Base-by-base conservation (phyloP, 2,888 invertebrate species). In the Girardia tigrina region DNA sequence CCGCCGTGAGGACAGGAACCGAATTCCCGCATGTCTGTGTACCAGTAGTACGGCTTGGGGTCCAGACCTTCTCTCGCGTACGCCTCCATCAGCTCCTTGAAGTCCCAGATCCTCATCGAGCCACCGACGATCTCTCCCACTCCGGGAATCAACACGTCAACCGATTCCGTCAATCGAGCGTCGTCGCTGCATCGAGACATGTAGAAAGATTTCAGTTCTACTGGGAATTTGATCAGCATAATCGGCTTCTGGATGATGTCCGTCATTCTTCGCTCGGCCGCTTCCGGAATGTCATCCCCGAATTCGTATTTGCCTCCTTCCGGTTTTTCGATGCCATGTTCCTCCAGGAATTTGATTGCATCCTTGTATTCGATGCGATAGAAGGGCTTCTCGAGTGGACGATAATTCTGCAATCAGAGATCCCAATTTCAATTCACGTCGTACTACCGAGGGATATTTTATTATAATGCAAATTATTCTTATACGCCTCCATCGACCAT, bases 211-310 rank as follows among this genome's bases (percentile, higher is more conserved):
- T 99, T 99, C 79, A 99, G 97, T 80, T 90, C 90, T 0, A 90
- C 90, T 0, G 97, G 97, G 84, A 98, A 99, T 78, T 91, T 89
- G 82, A 92, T 92, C 76, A 99, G 86, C 86, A 99, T 89, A 78
- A 98, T 95, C 0, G 97, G 97, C 80, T 90, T 91, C 79, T 92
- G 92, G 77, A 99, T 94, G 78, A 89, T 85, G 83, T 98, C 98
- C 0, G 97, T 98, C 98, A 98, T 98, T 86, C 92, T 92, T 76
- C 98, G 88, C 84, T 99, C 98, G 0, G 98, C 97, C 87, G 91
- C 93, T 86, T 99, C 98, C 0, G 98, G 97, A 82, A 98, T 97
- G 82, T 98, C 97, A 90, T 98, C 98, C 80, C 98, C 98, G 85
- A 92, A 94, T 85, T 95, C 94, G 82, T 95, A 98, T 83, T 90